These are phyloP conservation scores for Calameuta idolon DNA, from an alignment of 2,888 invertebrate species.

Conservation along the genomic window DNA sequence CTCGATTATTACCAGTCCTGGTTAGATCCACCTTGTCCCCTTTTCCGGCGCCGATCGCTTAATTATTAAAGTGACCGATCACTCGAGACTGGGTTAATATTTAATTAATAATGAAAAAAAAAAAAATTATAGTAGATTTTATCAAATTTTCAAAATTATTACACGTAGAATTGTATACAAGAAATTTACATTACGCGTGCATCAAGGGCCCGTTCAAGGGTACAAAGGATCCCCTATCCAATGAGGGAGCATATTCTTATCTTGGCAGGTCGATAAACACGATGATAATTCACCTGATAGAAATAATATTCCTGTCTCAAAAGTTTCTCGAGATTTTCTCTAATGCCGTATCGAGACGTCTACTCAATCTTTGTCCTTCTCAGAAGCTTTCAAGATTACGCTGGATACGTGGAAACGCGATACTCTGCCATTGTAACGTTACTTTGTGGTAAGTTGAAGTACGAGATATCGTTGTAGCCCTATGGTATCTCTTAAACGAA, in stretches of 20 bases:
- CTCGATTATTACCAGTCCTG: constrained; percentile 26
- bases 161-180: too few species aligned
- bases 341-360: background rate
- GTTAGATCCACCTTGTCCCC: background rate
- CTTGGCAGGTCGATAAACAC: background rate
- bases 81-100: background rate
- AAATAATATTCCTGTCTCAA: background rate
- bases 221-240: background rate
- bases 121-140: too few species aligned
- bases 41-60: constrained; percentile 24
- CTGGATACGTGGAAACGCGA: constrained; percentile 4
- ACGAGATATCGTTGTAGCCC: background rate
- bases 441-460: background rate
- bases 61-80: constrained; percentile 35
- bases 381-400: background rate
- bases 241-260: background rate
- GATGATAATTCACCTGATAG: background rate
- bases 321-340: background rate
- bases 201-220: background rate
- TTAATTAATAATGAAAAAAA: too few species aligned
- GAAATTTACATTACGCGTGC: background rate
- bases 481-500: too few species aligned
- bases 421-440: background rate
- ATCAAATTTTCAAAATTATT: too few species aligned
- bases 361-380: background rate